Evolutionary conservation across 2,113 vertebrate species (phyloP).

Genomic region (Craseonycteris thonglongyai): DNA sequence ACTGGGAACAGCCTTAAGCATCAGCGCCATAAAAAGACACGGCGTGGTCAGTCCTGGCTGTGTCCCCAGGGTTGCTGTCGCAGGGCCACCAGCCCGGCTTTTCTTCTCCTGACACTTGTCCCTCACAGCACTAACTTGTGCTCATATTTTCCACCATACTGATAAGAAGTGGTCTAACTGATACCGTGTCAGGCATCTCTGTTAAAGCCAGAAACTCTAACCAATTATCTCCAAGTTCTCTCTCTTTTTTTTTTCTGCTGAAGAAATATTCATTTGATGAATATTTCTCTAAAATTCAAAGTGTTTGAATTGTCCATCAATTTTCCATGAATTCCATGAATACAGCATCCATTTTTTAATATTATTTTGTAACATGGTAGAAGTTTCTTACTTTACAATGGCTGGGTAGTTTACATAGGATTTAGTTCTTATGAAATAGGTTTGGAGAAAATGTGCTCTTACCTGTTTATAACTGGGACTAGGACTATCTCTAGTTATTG

Average conservation of each 20-base stretch:
- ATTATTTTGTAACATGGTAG: background rate
- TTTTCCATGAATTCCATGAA: background rate
- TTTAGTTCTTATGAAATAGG: conserved; percentile 16
- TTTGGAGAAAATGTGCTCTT: background rate
- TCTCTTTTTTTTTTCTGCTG: background rate
- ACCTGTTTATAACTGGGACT: background rate
- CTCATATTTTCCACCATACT: background rate
- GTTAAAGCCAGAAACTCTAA: background rate
- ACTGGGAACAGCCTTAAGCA: background rate
- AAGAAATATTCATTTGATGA: background rate
- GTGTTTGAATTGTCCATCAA: background rate
- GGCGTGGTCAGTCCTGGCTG: too few species aligned
- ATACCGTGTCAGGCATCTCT: background rate
- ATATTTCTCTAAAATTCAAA: background rate
- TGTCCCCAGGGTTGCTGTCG: too few species aligned
- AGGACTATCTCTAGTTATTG: conserved; percentile 33
- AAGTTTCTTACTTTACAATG: conserved; percentile 16
- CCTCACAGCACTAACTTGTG: background rate
- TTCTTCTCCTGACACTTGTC: background rate
- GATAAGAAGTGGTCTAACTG: background rate
- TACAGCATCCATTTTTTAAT: background rate
- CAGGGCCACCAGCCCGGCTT: background rate
- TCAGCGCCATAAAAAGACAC: background rate
- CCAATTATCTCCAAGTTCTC: background rate
- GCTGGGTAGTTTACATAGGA: background rate